Conservation (phyloP, 1,140 invertebrate species). For the Drosophila kurseongensis region DNA sequence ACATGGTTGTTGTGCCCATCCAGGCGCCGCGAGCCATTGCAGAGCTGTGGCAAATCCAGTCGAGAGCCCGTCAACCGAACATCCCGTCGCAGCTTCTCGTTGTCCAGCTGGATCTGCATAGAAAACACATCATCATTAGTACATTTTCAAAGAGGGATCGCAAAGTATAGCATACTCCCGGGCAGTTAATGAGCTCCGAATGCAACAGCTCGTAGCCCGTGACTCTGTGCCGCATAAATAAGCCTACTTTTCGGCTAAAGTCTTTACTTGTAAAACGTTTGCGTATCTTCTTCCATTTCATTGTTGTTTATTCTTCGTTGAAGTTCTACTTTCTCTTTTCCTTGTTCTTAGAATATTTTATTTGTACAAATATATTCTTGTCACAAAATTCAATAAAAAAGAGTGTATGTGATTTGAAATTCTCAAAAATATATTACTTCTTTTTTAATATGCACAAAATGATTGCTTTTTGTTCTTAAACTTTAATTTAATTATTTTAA, state of each 20-base stretch:
- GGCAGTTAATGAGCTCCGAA: neutral
- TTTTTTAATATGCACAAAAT: too few relatives aligned
- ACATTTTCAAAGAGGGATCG: too few relatives aligned
- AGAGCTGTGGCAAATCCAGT: slow-evolving; percentile 76
- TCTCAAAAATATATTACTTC: too few relatives aligned
- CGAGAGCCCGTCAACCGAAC: slow-evolving; percentile 70
- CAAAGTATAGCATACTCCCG: slow-evolving; percentile 37
- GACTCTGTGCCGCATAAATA: neutral
- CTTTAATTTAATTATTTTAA: too few relatives aligned
- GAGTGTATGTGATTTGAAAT: neutral
- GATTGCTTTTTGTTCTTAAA: too few relatives aligned
- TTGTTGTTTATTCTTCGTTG: neutral
- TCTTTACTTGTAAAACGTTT: neutral
- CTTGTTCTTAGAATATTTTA: neutral
- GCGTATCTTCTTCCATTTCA: slow-evolving; percentile 23
- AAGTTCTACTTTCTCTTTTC: neutral
- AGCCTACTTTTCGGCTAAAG: slow-evolving; percentile 26
- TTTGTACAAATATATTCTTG: slow-evolving; percentile 3
- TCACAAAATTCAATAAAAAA: neutral
- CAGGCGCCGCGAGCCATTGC: slow-evolving; percentile 66
- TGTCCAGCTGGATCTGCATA: slow-evolving; percentile 82
- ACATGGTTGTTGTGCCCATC: slow-evolving; percentile 73
- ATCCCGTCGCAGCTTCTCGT: slow-evolving; percentile 83
- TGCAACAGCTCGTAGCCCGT: slow-evolving; percentile 2
- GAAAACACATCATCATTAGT: slow-evolving; percentile 1